Evolutionary conservation across 2,797 vertebrate species (phyloP), one percentile per base, ranked within the genome.

Genomic region (Eidolon dupreanum): DNA sequence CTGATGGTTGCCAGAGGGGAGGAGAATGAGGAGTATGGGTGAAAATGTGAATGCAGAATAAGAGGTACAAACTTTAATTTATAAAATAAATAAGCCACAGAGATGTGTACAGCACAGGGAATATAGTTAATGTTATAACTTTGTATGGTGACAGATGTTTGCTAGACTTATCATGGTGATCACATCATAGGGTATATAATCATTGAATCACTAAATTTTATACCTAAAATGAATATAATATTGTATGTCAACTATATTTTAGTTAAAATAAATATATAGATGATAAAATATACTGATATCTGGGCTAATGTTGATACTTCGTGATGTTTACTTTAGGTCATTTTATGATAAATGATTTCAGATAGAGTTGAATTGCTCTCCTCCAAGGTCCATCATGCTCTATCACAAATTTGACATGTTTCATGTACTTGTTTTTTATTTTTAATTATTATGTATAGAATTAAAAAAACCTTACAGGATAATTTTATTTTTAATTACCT

Each of bases 311-410:
- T 55, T 89, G 46, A 71, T 49, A 63, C 53, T 55, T 73, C 49
- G 33, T 90, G 81, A 51, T 66, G 86, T 86, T 82, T 75, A 66
- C 57, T 68, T 61, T 79, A 68, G 16, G 22, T 87, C 19, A 75
- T 84, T 93, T 90, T 68, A 43, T 70, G 16, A 88, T 55, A 65
- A 89, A 36, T 95, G 8, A 81, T 57, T 93, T 90, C 41, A 86
- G 41, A 68, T 68, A 81, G 73, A 57, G 19, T 36, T 74, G 16
- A 81, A 33, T 95, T 74, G 36, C 28, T 38, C 36, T 8, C 28
- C 3, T 77, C 41, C 15, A 68, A 87, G 17, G 3, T 26, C 17
- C 24, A 77, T 24, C 19, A 86, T 6, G 6, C 8, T 63, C 24
- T 82, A 59, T 75, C 57, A 82, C 49, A 93, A 81, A 81, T 53